phyloP scores from a whole-genome alignment of 1,140 invertebrate genomes.

The Kradibia gibbosae region DNA sequence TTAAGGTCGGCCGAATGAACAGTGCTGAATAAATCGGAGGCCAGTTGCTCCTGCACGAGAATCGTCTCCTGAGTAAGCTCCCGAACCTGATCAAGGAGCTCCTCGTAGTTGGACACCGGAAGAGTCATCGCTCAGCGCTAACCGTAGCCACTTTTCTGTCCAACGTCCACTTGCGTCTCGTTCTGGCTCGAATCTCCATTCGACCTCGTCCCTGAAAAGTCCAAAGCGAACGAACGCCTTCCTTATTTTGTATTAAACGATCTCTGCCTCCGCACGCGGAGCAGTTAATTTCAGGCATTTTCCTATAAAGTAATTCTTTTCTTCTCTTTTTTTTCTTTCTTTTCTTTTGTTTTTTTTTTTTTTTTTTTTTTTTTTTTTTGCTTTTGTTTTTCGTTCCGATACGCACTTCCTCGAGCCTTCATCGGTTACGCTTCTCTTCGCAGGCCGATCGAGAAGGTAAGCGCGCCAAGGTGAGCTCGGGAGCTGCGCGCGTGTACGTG shows the following conservation, averaged over 20 bases:
- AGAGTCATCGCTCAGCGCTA: conserved; percentile 69
- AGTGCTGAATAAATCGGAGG: conserved; percentile 61
- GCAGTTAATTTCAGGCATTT: too few species aligned
- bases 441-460: too few species aligned
- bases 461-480: too few species aligned
- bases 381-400: too few species aligned
- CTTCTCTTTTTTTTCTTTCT: too few species aligned
- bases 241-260: neutral
- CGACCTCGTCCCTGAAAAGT: conserved; percentile 52
- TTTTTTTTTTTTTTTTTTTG: too few species aligned
- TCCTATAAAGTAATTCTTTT: too few species aligned
- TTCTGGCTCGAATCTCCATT: conserved; percentile 53
- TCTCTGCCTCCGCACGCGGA: too few species aligned
- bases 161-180: conserved; percentile 22
- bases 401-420: too few species aligned
- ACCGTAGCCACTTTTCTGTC: neutral
- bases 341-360: too few species aligned
- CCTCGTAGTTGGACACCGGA: conserved; percentile 74
- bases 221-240: neutral
- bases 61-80: conserved; percentile 73
- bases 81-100: conserved; percentile 72
- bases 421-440: too few species aligned
- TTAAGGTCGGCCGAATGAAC: conserved; percentile 62
- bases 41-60: conserved; percentile 66
- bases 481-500: too few species aligned